A percentile compares a stretch with the other conserved stretches of the same genome.
These are phyloP conservation scores for Leuctra nigra DNA, from an alignment of 2,888 invertebrate genomes.

Conservation along the genomic window DNA sequence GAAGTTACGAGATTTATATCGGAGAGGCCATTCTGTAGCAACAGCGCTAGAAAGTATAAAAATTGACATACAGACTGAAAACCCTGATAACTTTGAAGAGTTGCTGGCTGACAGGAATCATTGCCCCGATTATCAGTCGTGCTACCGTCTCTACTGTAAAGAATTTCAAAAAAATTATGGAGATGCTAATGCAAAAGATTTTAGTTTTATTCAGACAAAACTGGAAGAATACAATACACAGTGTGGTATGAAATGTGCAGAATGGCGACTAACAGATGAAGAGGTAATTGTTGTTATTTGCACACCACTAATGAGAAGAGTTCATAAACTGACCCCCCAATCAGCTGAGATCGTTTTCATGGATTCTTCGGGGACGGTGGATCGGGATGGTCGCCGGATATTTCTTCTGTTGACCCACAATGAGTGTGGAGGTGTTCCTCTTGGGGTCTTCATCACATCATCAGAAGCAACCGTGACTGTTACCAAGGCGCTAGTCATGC, in stretches of 20 bases:
- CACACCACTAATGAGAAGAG: background rate
- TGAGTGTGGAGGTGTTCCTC: conserved; percentile 3
- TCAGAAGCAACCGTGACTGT: background rate
- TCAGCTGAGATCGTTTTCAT: conserved; percentile 8
- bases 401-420: conserved; percentile 5
- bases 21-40: background rate
- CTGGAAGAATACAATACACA: background rate
- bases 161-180: background rate
- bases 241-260: background rate
- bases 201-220: background rate
- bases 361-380: conserved; percentile 10
- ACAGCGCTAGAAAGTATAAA: background rate
- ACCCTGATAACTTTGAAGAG: background rate
- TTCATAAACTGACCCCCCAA: background rate
- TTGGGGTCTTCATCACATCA: conserved; percentile 3
- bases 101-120: background rate
- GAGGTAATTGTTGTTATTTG: background rate
- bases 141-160: background rate
- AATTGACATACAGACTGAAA: background rate
- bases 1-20: background rate
- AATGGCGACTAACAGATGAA: background rate
- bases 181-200: background rate
- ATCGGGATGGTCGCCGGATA: conserved; percentile 1
- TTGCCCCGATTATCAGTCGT: background rate
- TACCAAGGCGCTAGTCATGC: background rate